A percentile compares a stretch with the other conserved stretches of the same genome.
Conservation (phyloP, 2,888 invertebrate species). For the Sisyra nigra region DNA sequence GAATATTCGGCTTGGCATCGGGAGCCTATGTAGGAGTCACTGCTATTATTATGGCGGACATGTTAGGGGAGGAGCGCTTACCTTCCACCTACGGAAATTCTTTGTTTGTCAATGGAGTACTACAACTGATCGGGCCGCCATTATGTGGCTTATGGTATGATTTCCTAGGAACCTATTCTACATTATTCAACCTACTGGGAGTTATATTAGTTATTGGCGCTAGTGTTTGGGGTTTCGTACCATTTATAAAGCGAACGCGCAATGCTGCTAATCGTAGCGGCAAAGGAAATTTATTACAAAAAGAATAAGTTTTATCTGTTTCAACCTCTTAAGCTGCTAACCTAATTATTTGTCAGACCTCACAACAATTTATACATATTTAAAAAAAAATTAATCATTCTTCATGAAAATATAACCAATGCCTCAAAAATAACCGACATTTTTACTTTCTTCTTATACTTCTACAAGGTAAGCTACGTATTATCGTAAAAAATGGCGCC, state of each 20-base stretch:
- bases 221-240: conserved; percentile 58
- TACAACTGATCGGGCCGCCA: conserved; percentile 69
- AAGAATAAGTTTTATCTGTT: too few species aligned
- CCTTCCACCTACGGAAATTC: conserved; percentile 79
- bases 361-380: too few species aligned
- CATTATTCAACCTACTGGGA: conserved; percentile 59
- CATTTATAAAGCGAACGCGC: conserved; percentile 36
- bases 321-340: too few species aligned
- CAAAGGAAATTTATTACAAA: too few species aligned
- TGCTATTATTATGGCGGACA: conserved; percentile 76
- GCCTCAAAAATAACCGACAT: too few species aligned
- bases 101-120: conserved; percentile 65
- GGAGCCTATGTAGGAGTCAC: conserved; percentile 76
- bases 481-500: too few species aligned
- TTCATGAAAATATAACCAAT: too few species aligned
- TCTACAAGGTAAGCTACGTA: too few species aligned
- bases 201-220: conserved; percentile 55
- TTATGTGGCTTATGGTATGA: conserved; percentile 62
- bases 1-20: conserved; percentile 64
- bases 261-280: too few species aligned
- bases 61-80: conserved; percentile 68
- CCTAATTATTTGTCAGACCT: too few species aligned
- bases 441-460: too few species aligned
- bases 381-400: too few species aligned
- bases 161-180: conserved; percentile 44